Conservation (phyloP, 2,797 vertebrate genomes). For the Sebastes diploproa region DNA sequence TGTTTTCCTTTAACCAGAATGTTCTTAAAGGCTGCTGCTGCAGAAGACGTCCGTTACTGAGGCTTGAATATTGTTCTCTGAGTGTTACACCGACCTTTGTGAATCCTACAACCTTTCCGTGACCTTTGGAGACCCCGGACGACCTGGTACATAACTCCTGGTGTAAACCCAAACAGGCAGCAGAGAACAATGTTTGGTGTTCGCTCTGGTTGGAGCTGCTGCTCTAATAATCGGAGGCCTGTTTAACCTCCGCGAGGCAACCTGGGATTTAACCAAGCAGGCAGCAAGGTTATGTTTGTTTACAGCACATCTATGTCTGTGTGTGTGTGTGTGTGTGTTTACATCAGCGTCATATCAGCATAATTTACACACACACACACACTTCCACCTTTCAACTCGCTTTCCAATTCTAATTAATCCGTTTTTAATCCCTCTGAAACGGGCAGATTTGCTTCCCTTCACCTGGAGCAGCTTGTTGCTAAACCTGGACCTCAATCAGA, state of each 20-base stretch:
- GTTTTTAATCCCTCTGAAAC: constrained; percentile 73
- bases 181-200: constrained; percentile 1
- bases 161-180: constrained; percentile 15
- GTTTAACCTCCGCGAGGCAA: constrained; percentile 49
- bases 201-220: neutral
- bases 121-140: constrained; percentile 28
- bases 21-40: neutral
- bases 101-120: neutral
- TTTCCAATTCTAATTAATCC: constrained; percentile 77
- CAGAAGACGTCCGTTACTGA: neutral
- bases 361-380: constrained; percentile 59
- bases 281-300: constrained; percentile 60
- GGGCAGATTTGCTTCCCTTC: constrained; percentile 62
- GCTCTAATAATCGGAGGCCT: constrained; percentile 43
- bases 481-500: constrained; percentile 50
- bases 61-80: neutral
- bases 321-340: constrained; percentile 46
- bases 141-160: constrained; percentile 17
- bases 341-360: constrained; percentile 65
- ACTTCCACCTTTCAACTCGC: constrained; percentile 52
- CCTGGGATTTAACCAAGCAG: constrained; percentile 38
- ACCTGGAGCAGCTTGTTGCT: constrained; percentile 54
- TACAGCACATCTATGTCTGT: constrained; percentile 21
- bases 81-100: constrained; percentile 21
- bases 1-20: neutral